A percentile compares a stretch with the other conserved stretches of the same genome.
Evolutionary conservation across 23 tunicate species (phyloP).

Genomic region (Styela plicata): DNA sequence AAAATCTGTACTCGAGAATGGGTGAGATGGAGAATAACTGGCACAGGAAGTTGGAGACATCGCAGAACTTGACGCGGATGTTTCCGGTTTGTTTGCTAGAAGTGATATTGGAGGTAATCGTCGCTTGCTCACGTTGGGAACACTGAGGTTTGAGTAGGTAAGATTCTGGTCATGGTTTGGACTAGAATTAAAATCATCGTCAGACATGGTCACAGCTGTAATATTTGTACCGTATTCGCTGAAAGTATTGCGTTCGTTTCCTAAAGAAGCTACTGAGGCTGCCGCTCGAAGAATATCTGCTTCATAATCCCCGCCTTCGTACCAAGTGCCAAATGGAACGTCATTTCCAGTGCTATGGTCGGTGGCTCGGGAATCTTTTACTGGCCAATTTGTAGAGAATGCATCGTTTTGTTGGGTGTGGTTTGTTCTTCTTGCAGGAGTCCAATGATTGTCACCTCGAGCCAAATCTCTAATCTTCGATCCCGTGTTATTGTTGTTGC

Average conservation of each 20-base stretch:
- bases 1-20: neutral
- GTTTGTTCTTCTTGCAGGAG: conserved; percentile 3
- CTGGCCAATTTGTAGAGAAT: neutral
- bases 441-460: neutral
- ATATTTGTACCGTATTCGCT: neutral
- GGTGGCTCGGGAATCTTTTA: neutral
- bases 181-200: neutral
- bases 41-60: neutral
- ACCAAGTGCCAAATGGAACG: conserved; percentile 20
- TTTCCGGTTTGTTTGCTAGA: conserved; percentile 7
- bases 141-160: neutral
- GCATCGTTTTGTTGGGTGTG: neutral
- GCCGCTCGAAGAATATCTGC: conserved; percentile 13
- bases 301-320: conserved; percentile 33
- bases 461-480: neutral
- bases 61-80: neutral
- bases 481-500: conserved; percentile 25
- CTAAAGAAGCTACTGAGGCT: neutral
- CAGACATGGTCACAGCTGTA: neutral
- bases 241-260: neutral
- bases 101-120: conserved; percentile 27
- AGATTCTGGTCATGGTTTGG: neutral
- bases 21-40: neutral
- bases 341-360: neutral
- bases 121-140: neutral